phyloP scores from a whole-genome alignment of 2,888 invertebrate species.

The Calliphora vomitoria region DNA sequence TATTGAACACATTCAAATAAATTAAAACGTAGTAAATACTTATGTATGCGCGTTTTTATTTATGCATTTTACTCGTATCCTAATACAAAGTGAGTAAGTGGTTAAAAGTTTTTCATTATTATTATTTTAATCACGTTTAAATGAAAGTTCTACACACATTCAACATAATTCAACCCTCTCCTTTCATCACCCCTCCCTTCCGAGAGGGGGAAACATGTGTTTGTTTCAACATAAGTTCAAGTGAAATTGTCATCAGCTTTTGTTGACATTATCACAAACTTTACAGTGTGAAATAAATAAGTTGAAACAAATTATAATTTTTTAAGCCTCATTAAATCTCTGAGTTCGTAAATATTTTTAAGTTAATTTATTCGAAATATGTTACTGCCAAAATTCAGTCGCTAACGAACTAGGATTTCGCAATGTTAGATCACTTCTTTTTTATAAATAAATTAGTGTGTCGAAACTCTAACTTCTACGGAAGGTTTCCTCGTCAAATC shows the following conservation, averaged over 20 bases:
- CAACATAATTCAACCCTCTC: constrained; percentile 15
- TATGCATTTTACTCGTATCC: not conserved
- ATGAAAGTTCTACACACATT: constrained; percentile 35
- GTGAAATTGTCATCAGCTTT: constrained; percentile 19
- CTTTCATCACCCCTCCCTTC: not conserved
- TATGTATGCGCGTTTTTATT: not conserved
- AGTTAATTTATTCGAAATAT: no score
- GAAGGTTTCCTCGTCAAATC: no score
- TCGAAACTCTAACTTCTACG: no score
- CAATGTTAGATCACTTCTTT: no score
- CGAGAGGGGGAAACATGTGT: not conserved
- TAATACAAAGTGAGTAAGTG: not conserved
- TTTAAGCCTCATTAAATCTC: no score
- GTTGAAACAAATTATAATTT: not conserved
- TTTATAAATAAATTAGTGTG: no score
- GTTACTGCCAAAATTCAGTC: no score
- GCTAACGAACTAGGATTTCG: no score
- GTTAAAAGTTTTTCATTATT: constrained; percentile 15
- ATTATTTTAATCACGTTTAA: constrained; percentile 61
- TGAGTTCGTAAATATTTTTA: no score
- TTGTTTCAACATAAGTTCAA: not conserved
- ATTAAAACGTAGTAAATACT: not conserved
- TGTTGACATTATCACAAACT: constrained; percentile 18
- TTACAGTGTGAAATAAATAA: constrained; percentile 13
- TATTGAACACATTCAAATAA: not conserved